Conservation (phyloP, 2,113 vertebrate genomes). For the Actinemys pallida region DNA sequence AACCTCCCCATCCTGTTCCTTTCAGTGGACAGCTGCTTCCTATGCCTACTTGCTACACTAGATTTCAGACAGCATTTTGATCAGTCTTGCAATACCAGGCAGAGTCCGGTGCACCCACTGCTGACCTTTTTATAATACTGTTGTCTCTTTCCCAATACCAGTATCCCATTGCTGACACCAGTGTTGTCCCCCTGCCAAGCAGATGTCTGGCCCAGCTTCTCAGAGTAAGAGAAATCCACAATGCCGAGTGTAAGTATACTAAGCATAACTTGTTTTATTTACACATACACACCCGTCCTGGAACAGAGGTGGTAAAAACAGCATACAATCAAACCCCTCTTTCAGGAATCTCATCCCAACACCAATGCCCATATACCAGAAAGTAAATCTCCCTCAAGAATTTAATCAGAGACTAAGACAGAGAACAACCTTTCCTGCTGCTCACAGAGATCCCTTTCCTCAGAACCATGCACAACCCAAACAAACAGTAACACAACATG, state of each 20-base stretch:
- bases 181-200: neutral
- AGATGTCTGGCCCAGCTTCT: neutral
- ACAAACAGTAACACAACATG: neutral
- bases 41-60: neutral
- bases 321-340: neutral
- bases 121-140: neutral
- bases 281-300: neutral
- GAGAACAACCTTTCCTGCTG: neutral
- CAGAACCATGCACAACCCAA: neutral
- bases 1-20: neutral
- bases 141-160: neutral
- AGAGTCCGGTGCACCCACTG: accelerated
- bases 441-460: neutral
- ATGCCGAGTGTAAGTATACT: neutral
- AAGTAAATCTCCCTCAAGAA: neutral
- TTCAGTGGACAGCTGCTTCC: neutral
- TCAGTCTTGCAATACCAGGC: neutral
- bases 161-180: too few relatives aligned
- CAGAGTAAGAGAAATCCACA: neutral
- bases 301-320: neutral
- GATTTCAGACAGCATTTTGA: neutral
- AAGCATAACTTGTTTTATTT: neutral
- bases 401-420: neutral
- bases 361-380: neutral
- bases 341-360: neutral